These are phyloP conservation scores for Pachymerium ferrugineum DNA, from an alignment of 2,888 invertebrate genomes.

Conservation along the genomic window DNA sequence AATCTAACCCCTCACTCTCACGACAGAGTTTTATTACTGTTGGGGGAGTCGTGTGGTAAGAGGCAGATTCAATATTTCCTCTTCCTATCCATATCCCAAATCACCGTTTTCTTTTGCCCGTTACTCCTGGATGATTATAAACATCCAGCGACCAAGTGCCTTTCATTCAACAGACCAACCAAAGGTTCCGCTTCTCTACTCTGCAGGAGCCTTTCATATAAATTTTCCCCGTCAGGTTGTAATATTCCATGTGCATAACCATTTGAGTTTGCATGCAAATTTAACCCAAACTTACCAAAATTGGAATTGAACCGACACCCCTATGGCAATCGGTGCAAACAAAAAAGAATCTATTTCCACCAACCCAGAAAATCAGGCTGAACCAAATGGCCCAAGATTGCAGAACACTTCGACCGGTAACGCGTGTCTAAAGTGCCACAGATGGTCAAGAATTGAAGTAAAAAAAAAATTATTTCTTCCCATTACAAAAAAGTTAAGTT, in stretches of 20 bases:
- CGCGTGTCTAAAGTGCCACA: too few relatives aligned
- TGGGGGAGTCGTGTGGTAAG: background rate
- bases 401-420: too few relatives aligned
- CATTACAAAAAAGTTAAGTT: too few relatives aligned
- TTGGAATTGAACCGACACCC: background rate
- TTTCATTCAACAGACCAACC: background rate
- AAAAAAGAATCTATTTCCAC: too few relatives aligned
- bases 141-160: background rate
- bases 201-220: background rate
- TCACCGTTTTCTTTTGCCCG: background rate
- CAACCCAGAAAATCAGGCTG: too few relatives aligned
- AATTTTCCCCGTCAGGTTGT: background rate
- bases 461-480: too few relatives aligned
- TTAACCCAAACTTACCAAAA: background rate
- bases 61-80: constrained; percentile 11
- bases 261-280: background rate
- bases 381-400: too few relatives aligned
- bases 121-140: background rate
- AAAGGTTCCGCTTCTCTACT: background rate
- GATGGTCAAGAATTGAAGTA: too few relatives aligned
- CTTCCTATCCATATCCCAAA: background rate
- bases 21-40: background rate
- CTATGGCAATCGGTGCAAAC: background rate
- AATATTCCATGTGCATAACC: background rate
- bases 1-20: background rate